These are phyloP conservation scores for Bucorvus abyssinicus DNA, from an alignment of 2,797 vertebrate species.

Conservation along the genomic window DNA sequence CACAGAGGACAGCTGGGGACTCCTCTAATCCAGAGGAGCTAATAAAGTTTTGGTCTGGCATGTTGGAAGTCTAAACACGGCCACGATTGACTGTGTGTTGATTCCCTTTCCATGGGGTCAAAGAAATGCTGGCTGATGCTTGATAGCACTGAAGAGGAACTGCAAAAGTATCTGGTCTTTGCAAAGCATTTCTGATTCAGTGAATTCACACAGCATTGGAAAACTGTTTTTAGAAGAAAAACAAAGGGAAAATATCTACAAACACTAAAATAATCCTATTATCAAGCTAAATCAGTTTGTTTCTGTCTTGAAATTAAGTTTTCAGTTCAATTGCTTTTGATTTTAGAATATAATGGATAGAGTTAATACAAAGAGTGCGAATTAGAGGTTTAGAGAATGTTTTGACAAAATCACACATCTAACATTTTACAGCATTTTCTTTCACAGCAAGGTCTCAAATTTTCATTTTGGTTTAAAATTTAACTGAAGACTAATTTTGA, in stretches of 20 bases:
- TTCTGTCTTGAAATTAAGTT: conserved; percentile 6
- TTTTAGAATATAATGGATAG: background rate
- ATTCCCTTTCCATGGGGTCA: background rate
- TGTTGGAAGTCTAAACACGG: background rate
- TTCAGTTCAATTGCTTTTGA: conserved; percentile 1
- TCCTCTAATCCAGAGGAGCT: background rate
- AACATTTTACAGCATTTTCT: background rate
- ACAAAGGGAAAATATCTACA: background rate
- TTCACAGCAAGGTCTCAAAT: background rate
- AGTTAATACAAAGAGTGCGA: background rate
- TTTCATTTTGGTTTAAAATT: conserved; percentile 25
- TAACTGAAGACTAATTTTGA: background rate
- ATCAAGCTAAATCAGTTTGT: background rate
- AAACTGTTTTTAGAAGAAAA: background rate
- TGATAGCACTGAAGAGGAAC: background rate
- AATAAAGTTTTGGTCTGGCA: background rate
- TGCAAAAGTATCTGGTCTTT: background rate
- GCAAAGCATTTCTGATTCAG: background rate
- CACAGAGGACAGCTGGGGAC: background rate
- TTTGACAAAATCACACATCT: conserved; percentile 43
- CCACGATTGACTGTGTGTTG: rapidly evolving
- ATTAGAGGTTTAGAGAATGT: conserved; percentile 9
- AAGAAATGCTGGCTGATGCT: background rate
- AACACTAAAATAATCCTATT: background rate
- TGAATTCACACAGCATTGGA: background rate